phyloP scores from a whole-genome alignment of 2,888 invertebrate genomes.

The Melanotus villosus region DNA sequence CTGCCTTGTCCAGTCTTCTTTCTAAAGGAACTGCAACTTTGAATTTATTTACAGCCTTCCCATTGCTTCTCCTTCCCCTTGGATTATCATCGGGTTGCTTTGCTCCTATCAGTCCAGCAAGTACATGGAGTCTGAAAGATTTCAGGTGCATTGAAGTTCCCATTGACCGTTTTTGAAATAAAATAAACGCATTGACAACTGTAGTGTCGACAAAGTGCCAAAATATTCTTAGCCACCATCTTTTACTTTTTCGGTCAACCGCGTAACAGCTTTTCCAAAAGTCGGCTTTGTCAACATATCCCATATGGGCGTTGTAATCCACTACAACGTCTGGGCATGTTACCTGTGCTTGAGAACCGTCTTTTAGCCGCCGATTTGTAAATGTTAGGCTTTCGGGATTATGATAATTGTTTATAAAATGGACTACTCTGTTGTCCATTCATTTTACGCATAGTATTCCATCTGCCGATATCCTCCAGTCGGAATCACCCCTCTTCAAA shows the following conservation, averaged over 20 bases:
- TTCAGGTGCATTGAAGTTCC: no score
- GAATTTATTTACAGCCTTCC: no score
- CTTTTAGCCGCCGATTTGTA: constrained; percentile 23
- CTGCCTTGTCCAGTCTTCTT: no score
- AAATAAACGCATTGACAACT: constrained; percentile 36
- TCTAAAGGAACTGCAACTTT: no score
- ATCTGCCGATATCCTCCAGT: no score
- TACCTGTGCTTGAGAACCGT: constrained; percentile 24
- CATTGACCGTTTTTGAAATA: constrained; percentile 33
- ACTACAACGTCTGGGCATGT: constrained; percentile 41
- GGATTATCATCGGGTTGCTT: no score
- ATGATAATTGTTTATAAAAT: constrained; percentile 17
- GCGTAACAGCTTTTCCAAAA: constrained; percentile 45
- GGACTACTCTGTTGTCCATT: constrained; percentile 21
- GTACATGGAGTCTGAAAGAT: no score
- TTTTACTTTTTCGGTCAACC: constrained; percentile 43
- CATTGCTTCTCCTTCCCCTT: no score
- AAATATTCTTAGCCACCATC: background rate
- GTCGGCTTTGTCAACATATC: constrained; percentile 48
- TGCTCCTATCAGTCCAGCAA: no score
- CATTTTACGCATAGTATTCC: no score
- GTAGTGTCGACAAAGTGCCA: constrained; percentile 30
- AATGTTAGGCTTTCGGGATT: no score
- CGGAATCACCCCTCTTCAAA: no score
- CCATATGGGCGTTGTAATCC: constrained; percentile 49